Evolutionary conservation across 2,113 vertebrate genomes (phyloP).

Genomic region (Bucco capensis): DNA sequence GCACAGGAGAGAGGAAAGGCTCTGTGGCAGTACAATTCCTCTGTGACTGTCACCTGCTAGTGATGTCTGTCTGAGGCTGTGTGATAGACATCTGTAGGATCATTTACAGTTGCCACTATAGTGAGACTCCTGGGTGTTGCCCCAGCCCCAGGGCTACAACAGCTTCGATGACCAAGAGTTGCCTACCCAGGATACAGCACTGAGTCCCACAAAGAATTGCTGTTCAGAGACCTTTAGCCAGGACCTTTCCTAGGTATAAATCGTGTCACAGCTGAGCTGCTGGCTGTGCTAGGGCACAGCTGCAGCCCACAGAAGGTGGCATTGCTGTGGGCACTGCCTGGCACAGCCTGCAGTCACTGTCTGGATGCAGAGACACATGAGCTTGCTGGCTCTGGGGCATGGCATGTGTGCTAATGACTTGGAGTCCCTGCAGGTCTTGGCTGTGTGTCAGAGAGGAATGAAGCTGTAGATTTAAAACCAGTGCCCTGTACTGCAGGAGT

Average conservation of each 20-base stretch:
- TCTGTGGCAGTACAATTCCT: background rate
- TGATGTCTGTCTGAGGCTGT: background rate
- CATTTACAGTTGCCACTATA: background rate
- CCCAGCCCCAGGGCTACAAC: background rate
- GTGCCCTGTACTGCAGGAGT: background rate
- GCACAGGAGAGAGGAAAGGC: background rate
- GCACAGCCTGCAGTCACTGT: background rate
- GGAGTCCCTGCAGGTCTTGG: background rate
- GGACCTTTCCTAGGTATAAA: background rate
- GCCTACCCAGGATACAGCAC: background rate
- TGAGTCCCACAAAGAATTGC: background rate
- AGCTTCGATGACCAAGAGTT: background rate
- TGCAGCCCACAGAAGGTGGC: rapidly evolving
- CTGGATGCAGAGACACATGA: background rate
- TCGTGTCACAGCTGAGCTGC: background rate
- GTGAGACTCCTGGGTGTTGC: background rate
- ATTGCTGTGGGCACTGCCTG: background rate
- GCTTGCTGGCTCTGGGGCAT: background rate
- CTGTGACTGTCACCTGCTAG: background rate
- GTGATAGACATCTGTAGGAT: no score
- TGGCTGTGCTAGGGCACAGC: background rate
- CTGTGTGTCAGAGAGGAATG: background rate
- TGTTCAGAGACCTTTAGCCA: background rate
- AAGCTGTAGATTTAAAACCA: slow-evolving; percentile 14
- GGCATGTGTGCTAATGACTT: background rate